A percentile compares a stretch with the other conserved stretches of the same genome.
Conservation (phyloP, 2,797 vertebrate genomes). For the Tamandua tetradactyla region DNA sequence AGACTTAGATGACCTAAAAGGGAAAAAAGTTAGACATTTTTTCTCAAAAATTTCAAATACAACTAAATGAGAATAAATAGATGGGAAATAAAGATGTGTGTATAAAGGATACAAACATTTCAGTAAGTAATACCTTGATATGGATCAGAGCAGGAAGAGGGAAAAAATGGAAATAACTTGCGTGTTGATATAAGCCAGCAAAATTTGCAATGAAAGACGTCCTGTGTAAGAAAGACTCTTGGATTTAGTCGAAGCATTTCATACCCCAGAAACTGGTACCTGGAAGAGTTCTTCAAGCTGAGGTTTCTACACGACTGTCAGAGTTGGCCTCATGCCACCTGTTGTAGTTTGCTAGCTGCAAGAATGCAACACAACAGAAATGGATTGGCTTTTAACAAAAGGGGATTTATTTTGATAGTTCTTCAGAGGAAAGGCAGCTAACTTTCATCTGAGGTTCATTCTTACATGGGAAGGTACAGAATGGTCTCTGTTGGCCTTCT, state of each 20-base stretch:
- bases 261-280: background rate
- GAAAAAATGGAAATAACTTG: background rate
- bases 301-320: too few relatives aligned
- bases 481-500: too few relatives aligned
- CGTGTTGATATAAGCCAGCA: background rate
- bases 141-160: background rate
- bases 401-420: too few relatives aligned
- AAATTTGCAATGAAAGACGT: conserved; percentile 20
- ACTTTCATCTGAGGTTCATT: too few relatives aligned
- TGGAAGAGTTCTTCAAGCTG: background rate
- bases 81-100: background rate
- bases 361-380: too few relatives aligned
- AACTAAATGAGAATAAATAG: conserved; percentile 12
- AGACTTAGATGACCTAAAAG: conserved; percentile 95
- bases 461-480: too few relatives aligned
- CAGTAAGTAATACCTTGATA: conserved; percentile 11
- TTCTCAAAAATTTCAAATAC: conserved; percentile 33
- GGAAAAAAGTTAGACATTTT: conserved; percentile 60
- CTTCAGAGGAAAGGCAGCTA: too few relatives aligned
- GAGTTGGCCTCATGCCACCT: too few relatives aligned
- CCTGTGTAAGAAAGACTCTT: background rate
- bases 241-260: background rate
- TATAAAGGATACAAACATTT: conserved; percentile 17
- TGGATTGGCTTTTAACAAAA: too few relatives aligned
- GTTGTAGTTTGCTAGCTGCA: too few relatives aligned